These are phyloP conservation scores for Catocala fraxini DNA, from an alignment of 2,888 invertebrate genomes.

Conservation along the genomic window DNA sequence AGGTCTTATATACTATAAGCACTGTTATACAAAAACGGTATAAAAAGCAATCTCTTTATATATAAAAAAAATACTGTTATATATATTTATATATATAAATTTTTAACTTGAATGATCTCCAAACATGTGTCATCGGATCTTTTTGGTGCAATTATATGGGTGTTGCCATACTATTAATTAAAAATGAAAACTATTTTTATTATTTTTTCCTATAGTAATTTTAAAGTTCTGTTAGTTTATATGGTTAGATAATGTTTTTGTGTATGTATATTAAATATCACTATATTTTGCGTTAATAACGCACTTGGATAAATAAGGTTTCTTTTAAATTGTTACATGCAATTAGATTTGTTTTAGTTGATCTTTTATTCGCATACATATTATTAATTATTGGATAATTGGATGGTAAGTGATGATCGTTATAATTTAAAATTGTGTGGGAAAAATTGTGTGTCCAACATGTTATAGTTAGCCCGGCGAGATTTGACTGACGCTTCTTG, in stretches of 20 bases:
- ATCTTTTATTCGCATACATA: no score
- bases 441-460: no score
- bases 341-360: not conserved
- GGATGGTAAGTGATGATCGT: no score
- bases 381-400: no score
- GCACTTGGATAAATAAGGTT: not conserved
- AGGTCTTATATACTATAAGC: not conserved
- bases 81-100: slow-evolving; percentile 9
- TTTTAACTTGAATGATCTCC: slow-evolving; percentile 52
- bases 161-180: slow-evolving; percentile 52
- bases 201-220: slow-evolving; percentile 38
- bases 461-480: no score
- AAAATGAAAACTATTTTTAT: slow-evolving; percentile 41
- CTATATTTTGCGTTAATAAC: slow-evolving; percentile 15
- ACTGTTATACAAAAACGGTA: not conserved
- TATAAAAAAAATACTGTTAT: slow-evolving; percentile 7
- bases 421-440: no score
- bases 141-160: slow-evolving; percentile 54
- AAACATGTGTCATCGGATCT: slow-evolving; percentile 51
- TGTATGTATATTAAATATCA: slow-evolving; percentile 24
- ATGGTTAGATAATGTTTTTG: slow-evolving; percentile 15
- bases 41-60: slow-evolving; percentile 6
- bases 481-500: no score
- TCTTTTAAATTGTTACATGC: slow-evolving; percentile 8
- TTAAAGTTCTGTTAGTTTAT: slow-evolving; percentile 28